phyloP scores from a whole-genome alignment of 2,113 vertebrate species.

The Oophaga pumilio region DNA sequence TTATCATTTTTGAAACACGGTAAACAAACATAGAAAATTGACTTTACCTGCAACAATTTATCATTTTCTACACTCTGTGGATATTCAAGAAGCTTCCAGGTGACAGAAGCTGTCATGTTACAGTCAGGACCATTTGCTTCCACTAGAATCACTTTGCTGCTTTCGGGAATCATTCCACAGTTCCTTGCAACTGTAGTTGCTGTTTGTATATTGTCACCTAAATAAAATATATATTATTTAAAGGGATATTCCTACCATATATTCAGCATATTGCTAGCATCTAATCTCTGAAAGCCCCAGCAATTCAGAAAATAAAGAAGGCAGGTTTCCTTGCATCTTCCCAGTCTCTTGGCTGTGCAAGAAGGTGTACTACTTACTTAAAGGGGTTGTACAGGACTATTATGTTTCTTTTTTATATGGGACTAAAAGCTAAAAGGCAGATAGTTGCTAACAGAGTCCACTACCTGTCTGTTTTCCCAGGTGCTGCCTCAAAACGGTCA shows the following conservation, averaged over 20 bases:
- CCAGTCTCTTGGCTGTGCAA: no score
- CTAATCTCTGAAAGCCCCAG: no score
- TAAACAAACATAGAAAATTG: not conserved
- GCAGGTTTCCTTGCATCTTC: no score
- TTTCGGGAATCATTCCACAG: slow-evolving; percentile 55
- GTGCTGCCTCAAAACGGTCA: no score
- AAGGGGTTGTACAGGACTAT: no score
- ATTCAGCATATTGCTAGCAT: not conserved
- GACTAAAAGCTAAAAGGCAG: no score
- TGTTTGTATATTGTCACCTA: slow-evolving; percentile 61
- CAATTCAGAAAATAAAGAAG: no score
- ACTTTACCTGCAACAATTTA: not conserved
- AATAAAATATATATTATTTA: not conserved
- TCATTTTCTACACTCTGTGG: not conserved
- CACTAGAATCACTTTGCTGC: slow-evolving; percentile 49
- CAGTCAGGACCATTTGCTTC: slow-evolving; percentile 30
- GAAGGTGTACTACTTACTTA: no score
- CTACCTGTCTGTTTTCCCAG: no score
- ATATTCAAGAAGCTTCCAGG: slow-evolving; percentile 49
- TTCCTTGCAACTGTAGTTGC: slow-evolving; percentile 59
- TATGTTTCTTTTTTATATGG: no score
- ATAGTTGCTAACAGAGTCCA: no score
- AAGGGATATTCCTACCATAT: not conserved
- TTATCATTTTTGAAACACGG: not conserved
- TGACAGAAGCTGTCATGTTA: slow-evolving; percentile 40